Percentiles rank a stretch among this genome's conserved stretches.
phyloP scores from a whole-genome alignment of 2,888 invertebrate genomes.

The Furcula furcula region DNA sequence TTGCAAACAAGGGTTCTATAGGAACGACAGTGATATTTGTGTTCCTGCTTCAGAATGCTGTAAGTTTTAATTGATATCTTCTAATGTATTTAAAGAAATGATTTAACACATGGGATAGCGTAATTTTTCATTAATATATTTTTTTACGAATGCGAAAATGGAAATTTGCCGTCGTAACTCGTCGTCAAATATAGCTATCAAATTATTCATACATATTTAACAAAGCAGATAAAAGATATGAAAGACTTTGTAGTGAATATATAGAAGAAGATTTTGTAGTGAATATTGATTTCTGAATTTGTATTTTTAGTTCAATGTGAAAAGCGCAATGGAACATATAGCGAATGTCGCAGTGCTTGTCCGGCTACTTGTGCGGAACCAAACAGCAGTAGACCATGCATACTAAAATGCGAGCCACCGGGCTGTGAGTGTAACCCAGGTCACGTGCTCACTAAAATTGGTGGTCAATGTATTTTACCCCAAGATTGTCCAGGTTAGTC shows the following conservation, averaged over 20 bases:
- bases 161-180: no score
- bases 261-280: no score
- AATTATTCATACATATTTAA: no score
- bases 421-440: slow-evolving; percentile 28
- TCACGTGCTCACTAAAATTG: slow-evolving; percentile 15
- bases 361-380: slow-evolving; percentile 25
- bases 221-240: no score
- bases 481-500: slow-evolving; percentile 27
- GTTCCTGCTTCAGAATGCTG: slow-evolving; percentile 29
- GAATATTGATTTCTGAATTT: no score
- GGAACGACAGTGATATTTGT: slow-evolving; percentile 27
- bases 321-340: slow-evolving; percentile 2
- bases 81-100: no score
- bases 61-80: slow-evolving; percentile 20
- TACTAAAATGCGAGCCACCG: slow-evolving; percentile 1
- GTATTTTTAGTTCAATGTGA: neutral
- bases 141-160: no score
- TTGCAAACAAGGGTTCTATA: slow-evolving; percentile 31
- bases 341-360: slow-evolving; percentile 10
- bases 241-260: no score
- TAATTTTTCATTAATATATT: no score
- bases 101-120: no score
- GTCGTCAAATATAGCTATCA: no score
- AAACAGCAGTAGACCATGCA: slow-evolving; percentile 5
- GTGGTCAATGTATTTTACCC: slow-evolving; percentile 24